phyloP scores from a whole-genome alignment of 2,888 invertebrate species.

The Gari tellinella region DNA sequence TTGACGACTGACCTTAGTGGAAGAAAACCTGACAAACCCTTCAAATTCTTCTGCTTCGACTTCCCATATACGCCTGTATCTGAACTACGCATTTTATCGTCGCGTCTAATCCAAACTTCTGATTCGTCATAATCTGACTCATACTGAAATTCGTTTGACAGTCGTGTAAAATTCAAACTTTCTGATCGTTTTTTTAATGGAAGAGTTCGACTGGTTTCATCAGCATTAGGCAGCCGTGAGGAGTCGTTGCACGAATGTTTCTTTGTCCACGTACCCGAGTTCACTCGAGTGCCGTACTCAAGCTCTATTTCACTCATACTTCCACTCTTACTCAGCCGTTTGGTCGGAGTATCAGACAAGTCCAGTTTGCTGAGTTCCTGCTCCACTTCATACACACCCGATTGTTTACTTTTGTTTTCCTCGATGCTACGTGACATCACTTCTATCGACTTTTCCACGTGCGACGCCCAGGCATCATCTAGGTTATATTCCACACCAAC shows the following conservation, averaged over 20 bases:
- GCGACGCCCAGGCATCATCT: conserved; percentile 57
- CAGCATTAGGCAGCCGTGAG: conserved; percentile 75
- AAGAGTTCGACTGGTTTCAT: conserved; percentile 74
- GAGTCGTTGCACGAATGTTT: conserved; percentile 70
- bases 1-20: conserved; percentile 48
- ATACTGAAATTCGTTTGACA: conserved; percentile 13
- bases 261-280: conserved; percentile 76
- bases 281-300: conserved; percentile 51
- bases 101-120: conserved; percentile 58
- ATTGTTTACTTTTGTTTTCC: conserved; percentile 40
- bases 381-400: conserved; percentile 46
- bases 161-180: conserved; percentile 51
- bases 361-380: conserved; percentile 52
- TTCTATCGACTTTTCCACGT: conserved; percentile 56
- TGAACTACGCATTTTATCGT: conserved; percentile 46
- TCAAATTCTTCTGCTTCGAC: conserved; percentile 49
- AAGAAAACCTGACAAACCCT: conserved; percentile 54
- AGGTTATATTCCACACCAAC: conserved; percentile 54
- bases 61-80: conserved; percentile 43
- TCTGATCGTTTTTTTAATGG: conserved; percentile 53
- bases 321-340: conserved; percentile 54
- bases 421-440: conserved; percentile 57
- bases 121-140: conserved; percentile 37
- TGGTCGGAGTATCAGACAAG: conserved; percentile 44
- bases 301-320: conserved; percentile 55